Evolutionary conservation across 2,113 vertebrate genomes (phyloP).

Genomic region (Bambusicola thoracicus): DNA sequence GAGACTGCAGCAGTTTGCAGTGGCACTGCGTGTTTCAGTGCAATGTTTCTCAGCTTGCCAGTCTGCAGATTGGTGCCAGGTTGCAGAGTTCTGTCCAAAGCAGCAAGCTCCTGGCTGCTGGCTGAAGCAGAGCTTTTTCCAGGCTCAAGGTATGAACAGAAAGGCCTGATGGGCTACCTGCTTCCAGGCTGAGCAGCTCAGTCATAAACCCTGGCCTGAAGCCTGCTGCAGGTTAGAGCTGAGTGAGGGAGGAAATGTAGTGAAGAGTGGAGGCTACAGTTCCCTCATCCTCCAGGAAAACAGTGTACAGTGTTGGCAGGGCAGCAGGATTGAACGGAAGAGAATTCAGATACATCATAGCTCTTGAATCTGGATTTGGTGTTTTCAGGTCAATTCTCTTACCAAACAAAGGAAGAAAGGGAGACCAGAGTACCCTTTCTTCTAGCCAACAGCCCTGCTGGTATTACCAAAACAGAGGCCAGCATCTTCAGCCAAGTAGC

Average conservation of each 20-base stretch:
- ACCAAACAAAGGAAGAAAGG: background rate
- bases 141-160: background rate
- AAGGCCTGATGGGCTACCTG: background rate
- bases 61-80: constrained; percentile 52
- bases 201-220: background rate
- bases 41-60: constrained; percentile 51
- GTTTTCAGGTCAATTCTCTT: background rate
- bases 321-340: background rate
- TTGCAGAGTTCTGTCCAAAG: constrained; percentile 54
- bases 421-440: background rate
- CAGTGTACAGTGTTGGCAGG: background rate
- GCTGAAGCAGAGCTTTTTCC: constrained; percentile 19
- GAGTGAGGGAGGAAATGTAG: background rate
- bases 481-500: background rate
- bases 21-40: constrained; percentile 16
- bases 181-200: background rate
- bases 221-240: background rate
- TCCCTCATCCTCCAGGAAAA: background rate
- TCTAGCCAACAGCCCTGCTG: background rate
- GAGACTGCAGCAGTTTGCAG: constrained; percentile 59
- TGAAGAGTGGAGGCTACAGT: background rate
- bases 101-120: constrained; percentile 49
- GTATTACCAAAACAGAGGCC: background rate
- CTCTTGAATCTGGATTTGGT: background rate
- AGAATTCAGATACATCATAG: background rate